Conservation (phyloP, 2,888 invertebrate species). For the Synanthedon vespiformis region DNA sequence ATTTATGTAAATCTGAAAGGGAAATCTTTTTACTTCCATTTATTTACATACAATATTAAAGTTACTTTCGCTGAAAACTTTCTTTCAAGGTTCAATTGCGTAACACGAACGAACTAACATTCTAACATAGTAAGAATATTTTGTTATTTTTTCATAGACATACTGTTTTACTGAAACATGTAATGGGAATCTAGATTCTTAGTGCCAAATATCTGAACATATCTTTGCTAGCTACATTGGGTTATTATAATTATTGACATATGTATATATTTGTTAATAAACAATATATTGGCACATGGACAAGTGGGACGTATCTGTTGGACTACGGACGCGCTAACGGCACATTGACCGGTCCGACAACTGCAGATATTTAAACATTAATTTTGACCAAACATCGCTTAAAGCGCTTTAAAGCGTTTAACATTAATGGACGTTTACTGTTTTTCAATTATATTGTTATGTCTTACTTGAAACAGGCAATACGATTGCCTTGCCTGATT, state of each 20-base stretch:
- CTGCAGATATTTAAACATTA: neutral
- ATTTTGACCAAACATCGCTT: neutral
- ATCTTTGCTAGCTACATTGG: too few species aligned
- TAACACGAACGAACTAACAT: neutral
- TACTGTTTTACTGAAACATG: too few species aligned
- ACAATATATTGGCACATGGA: neutral
- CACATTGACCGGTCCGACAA: neutral
- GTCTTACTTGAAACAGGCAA: too few species aligned
- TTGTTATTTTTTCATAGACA: too few species aligned
- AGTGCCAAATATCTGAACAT: too few species aligned
- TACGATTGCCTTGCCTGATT: too few species aligned
- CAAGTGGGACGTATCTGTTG: neutral
- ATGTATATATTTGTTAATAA: neutral
- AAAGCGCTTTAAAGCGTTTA: neutral
- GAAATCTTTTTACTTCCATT: neutral
- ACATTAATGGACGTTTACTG: too few species aligned
- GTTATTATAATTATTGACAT: neutral
- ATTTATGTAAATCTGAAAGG: too few species aligned
- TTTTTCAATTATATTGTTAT: too few species aligned
- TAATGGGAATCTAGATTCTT: too few species aligned
- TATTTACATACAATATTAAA: neutral
- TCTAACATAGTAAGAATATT: too few species aligned
- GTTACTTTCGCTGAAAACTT: conserved; percentile 1
- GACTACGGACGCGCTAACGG: neutral
- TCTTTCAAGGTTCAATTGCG: neutral